Conservation (phyloP, 2,888 invertebrate species). For the Xestia ashworthii region DNA sequence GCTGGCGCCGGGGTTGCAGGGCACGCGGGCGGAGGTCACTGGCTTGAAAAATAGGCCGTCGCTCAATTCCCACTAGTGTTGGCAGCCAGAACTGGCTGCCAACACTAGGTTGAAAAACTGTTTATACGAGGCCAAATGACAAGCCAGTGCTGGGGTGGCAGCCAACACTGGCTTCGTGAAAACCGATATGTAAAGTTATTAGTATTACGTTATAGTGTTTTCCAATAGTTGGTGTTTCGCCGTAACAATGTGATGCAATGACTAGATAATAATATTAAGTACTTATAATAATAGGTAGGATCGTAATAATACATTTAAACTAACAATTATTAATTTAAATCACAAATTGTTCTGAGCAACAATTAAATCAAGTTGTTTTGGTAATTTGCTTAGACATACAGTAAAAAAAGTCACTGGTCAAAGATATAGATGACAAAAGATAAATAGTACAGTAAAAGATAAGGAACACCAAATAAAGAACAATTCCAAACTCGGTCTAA, state of each 20-base stretch:
- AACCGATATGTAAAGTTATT: too few relatives aligned
- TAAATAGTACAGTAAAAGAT: background rate
- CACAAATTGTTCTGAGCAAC: conserved; percentile 63
- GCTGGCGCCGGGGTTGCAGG: too few relatives aligned
- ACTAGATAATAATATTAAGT: conserved; percentile 74
- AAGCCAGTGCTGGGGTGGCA: too few relatives aligned
- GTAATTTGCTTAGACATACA: conserved; percentile 58
- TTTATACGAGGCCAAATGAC: too few relatives aligned
- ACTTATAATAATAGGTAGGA: conserved; percentile 59
- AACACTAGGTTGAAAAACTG: too few relatives aligned
- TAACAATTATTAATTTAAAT: conserved; percentile 50
- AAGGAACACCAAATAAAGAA: background rate
- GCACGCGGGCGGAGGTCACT: too few relatives aligned
- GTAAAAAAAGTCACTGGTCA: conserved; percentile 38
- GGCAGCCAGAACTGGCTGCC: too few relatives aligned
- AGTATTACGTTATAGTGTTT: too few relatives aligned
- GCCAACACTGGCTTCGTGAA: too few relatives aligned
- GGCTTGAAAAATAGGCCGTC: too few relatives aligned
- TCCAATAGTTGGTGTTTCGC: conserved; percentile 16
- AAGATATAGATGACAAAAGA: background rate
- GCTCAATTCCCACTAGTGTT: too few relatives aligned
- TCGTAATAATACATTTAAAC: conserved; percentile 20
- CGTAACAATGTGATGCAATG: conserved; percentile 71
- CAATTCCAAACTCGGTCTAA: background rate
- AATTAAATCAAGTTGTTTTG: conserved; percentile 44